Base-by-base conservation (phyloP, 2,113 vertebrate species). In the Entelurus aequoreus region DNA sequence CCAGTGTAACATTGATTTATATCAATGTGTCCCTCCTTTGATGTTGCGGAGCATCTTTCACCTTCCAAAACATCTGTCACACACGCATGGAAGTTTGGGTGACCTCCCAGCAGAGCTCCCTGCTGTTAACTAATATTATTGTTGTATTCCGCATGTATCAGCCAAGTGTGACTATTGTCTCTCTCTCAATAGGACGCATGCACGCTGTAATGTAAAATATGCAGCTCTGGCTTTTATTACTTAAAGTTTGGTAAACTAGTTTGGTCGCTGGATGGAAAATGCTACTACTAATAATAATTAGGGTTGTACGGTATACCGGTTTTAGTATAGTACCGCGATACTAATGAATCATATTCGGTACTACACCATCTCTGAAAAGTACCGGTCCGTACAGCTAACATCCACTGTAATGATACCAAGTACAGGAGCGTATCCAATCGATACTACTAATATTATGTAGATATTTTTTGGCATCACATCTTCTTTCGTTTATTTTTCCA, bases 121-220 rank as follows among this genome's bases (percentile, higher is more conserved):
- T 70, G 65, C 56, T 68, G 73, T 28, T 80, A 21, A 52, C 65
- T 63, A 72, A 71, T 77, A 77, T 28, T 28, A 28, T 71, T 74
- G 60, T 69, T 72, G 53, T 75, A 69, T 69, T 37, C 36, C 16
- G 37, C 54, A 61, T 66, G 60, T 64, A 62, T 64, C 67, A 66
- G 67, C 62, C 63, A 42, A 64, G 37, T 69, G 58, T 64, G 28
- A 4, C 49, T 54, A 44, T 50, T 51, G 5, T 36, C 14, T 70
- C 60, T 60, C 56, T 12, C 38, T 47, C 40, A 6, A 14, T 54
- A 35, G 52, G 36, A 54, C 12, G 52, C 36, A 15, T 36, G 28
- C 28, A 15, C 15, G 28, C 16, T 40, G 15, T 9, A 1, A 6
- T 40, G 15, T 8, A 37, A 56, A 55, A 40, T 8, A 8, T 6